Percentiles rank a stretch among this genome's conserved stretches.
Conservation (phyloP, 2,888 invertebrate species). For the Hipparchia sbordonii region DNA sequence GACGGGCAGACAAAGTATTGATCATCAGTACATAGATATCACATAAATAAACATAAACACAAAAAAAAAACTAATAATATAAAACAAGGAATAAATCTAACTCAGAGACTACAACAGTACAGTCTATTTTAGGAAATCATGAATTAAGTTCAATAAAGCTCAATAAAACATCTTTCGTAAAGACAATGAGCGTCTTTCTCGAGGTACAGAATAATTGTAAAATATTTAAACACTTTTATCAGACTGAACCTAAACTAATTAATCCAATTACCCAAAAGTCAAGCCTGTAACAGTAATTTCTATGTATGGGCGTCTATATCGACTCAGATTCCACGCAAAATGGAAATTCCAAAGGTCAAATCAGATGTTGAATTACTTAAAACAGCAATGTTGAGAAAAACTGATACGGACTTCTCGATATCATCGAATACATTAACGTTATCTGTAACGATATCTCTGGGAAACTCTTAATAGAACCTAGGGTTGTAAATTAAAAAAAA, state of each 20-base stretch:
- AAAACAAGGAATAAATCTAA: neutral
- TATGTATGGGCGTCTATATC: conserved; percentile 29
- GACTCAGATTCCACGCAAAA: conserved; percentile 27
- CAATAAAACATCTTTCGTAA: neutral
- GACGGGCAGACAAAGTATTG: no score
- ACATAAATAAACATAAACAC: no score
- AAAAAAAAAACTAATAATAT: neutral
- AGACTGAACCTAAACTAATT: conserved; percentile 15
- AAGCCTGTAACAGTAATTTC: conserved; percentile 20
- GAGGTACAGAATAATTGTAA: neutral
- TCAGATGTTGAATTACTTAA: conserved; percentile 27
- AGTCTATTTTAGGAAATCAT: neutral
- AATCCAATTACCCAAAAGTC: conserved; percentile 26
- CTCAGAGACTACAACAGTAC: neutral
- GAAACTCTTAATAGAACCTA: conserved; percentile 2
- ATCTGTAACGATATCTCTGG: conserved; percentile 13
- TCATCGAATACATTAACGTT: conserved; percentile 23
- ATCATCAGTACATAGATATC: no score
- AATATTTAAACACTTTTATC: neutral
- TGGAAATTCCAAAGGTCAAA: conserved; percentile 33
- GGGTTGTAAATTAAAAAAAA: neutral
- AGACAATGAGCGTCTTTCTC: neutral
- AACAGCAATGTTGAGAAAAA: conserved; percentile 32
- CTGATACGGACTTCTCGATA: conserved; percentile 16
- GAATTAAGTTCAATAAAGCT: neutral